Base-by-base conservation (phyloP, 2,797 vertebrate species). In the Takifugu rubripes region DNA sequence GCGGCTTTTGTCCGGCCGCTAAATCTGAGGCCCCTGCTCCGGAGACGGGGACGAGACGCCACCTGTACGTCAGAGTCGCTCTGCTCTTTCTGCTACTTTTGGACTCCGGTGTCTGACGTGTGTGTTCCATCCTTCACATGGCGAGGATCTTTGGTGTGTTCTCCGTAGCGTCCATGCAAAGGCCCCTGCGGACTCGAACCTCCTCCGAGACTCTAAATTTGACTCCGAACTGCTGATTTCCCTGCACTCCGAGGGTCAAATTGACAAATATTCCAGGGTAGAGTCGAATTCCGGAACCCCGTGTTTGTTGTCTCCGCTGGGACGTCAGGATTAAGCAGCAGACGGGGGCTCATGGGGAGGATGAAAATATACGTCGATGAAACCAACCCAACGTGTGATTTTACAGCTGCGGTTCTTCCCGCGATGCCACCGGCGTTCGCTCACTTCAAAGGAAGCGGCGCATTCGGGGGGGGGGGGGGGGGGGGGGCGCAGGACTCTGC, bases 401-500 rank as follows among this genome's bases (percentile, higher is more conserved):
- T 54, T 55, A 67, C 61, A 67, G 52, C 60, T 58, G 60, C 53
- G 48, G 43, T 50, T 64, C 59, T 49, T 66, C 43, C 56, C 3
- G 27, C 66, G 44, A 75, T 49, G 55, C 56, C 55, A 52, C 54
- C 59, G 62, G 66, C 63, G 59, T 36, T 49, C 70, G 47, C 59
- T 59, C 33, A 58, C 74, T 67, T 72, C 66, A 80, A 71, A 74
- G 75, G 66, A 56, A 79, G 64, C 67, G 73, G 57, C 70, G 69
- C 64, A 72, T 76, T 70, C 54, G 75, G 75, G 16, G 43, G 40
- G 11, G 66, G 27, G 27, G 6, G 29, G 8, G 74, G 74, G 16
- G 70, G 36, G 36, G 72, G 60, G 74, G 68, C 58, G 72, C 77
- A 69, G 81, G 75, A 83, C 83, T 80, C 81, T 70, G 49, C 65